These are phyloP conservation scores for Denticeps clupeoides DNA, from an alignment of 2,797 vertebrate species.

Conservation along the genomic window DNA sequence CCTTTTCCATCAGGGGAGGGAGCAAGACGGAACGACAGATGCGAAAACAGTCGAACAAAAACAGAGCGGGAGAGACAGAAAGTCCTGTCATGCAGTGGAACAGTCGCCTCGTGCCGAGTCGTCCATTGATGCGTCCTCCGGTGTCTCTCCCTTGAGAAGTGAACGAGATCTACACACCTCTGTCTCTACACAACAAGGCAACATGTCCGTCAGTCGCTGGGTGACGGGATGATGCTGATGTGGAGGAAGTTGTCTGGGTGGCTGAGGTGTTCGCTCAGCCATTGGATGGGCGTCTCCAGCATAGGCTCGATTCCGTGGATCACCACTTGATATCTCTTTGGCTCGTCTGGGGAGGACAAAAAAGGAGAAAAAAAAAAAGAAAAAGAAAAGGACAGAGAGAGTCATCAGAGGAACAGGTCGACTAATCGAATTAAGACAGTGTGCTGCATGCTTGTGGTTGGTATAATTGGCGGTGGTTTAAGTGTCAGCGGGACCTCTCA, in stretches of 20 bases:
- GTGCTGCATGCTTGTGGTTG: not conserved
- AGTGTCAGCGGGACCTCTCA: constrained; percentile 6
- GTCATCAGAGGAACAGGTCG: not conserved
- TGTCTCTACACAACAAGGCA: not conserved
- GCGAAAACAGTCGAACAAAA: not conserved
- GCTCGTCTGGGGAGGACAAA: constrained; percentile 66
- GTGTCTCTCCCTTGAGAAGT: no score
- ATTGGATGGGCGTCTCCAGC: constrained; percentile 92
- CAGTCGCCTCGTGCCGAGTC: no score
- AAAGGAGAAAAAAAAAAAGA: not conserved
- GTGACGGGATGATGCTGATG: constrained; percentile 77
- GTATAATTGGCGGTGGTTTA: not conserved
- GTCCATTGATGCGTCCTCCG: no score
- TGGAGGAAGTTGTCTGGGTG: constrained; percentile 98
- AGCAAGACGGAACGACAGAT: not conserved
- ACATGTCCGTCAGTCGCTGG: constrained; percentile 73
- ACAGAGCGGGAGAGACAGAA: constrained; percentile 2
- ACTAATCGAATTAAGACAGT: not conserved
- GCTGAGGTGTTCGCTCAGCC: constrained; percentile 97
- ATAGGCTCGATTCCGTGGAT: constrained; percentile 94
- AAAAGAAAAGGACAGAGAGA: constrained; percentile 53
- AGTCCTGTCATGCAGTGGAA: no score
- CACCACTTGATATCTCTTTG: constrained; percentile 83
- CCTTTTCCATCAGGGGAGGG: no score
- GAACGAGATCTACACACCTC: not conserved